Percentiles rank a stretch among this genome's conserved stretches.
Conservation (phyloP, 1,140 invertebrate genomes). For the Cydia splendana region DNA sequence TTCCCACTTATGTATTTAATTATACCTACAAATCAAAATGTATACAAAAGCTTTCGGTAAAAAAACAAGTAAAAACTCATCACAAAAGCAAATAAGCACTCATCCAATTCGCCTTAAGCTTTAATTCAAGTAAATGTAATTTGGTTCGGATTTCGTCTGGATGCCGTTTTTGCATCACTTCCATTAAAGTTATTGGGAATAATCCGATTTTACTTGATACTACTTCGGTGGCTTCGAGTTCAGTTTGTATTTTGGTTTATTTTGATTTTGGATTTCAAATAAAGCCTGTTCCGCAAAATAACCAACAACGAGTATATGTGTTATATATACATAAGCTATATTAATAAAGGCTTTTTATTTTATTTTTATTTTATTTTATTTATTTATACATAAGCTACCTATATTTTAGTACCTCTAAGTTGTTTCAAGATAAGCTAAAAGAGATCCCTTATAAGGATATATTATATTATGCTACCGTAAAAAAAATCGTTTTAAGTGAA, state of each 20-base stretch:
- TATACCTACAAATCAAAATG: too few species aligned
- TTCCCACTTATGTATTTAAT: too few species aligned
- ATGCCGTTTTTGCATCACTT: not conserved
- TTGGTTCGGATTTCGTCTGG: not conserved
- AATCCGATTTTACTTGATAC: not conserved
- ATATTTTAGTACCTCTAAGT: too few species aligned
- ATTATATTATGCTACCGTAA: too few species aligned
- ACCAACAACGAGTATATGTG: not conserved
- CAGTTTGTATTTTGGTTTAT: not conserved
- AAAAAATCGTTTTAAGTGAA: too few species aligned
- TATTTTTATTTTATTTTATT: too few species aligned
- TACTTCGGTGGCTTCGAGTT: not conserved
- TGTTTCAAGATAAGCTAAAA: too few species aligned
- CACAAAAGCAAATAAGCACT: not conserved
- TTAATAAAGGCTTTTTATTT: too few species aligned
- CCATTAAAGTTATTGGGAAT: not conserved
- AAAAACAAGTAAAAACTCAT: not conserved
- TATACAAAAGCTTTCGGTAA: too few species aligned
- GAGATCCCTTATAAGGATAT: too few species aligned
- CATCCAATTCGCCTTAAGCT: not conserved
- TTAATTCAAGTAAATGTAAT: constrained; percentile 8
- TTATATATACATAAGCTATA: too few species aligned
- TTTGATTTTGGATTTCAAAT: not conserved
- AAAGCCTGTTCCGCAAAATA: not conserved
- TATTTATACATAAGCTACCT: too few species aligned